A percentile compares a stretch with the other conserved stretches of the same genome.
Evolutionary conservation across 2,888 invertebrate species (phyloP).

Genomic region (Microplitis manilae): DNA sequence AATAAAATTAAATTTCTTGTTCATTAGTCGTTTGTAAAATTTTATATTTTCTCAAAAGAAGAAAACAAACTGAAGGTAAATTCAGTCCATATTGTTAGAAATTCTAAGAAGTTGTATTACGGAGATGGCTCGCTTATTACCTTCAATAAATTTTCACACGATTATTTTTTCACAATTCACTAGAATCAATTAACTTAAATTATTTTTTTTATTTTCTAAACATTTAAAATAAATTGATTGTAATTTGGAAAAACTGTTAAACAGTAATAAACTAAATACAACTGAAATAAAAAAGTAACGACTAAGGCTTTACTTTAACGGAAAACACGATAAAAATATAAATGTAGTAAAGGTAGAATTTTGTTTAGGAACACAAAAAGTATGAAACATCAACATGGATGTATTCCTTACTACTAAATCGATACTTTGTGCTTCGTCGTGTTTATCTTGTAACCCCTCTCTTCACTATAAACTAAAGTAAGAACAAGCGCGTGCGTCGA

Average conservation of each 20-base stretch:
- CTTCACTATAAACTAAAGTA: neutral
- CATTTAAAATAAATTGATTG: neutral
- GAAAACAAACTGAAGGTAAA: conserved; percentile 35
- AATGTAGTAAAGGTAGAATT: neutral
- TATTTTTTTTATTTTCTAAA: neutral
- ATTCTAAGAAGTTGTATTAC: conserved; percentile 35
- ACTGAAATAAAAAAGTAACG: neutral
- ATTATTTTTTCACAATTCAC: neutral
- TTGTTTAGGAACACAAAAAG: conserved; percentile 18
- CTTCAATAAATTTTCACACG: neutral
- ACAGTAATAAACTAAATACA: neutral
- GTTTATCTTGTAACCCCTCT: neutral
- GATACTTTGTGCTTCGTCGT: conserved; percentile 53
- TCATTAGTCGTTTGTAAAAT: neutral
- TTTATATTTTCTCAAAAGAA: conserved; percentile 4
- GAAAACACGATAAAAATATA: neutral
- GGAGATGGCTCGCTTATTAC: conserved; percentile 33
- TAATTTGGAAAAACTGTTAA: neutral
- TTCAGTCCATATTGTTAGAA: conserved; percentile 50
- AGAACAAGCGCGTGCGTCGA: conserved; percentile 26
- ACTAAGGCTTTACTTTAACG: neutral
- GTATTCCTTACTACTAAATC: conserved; percentile 67
- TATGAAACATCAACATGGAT: conserved; percentile 58
- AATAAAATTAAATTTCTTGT: neutral
- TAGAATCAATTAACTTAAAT: neutral